Evolutionary conservation across 2,888 invertebrate species (phyloP), one percentile per base, ranked within the genome.

Genomic region (Galerucella nymphaeae): DNA sequence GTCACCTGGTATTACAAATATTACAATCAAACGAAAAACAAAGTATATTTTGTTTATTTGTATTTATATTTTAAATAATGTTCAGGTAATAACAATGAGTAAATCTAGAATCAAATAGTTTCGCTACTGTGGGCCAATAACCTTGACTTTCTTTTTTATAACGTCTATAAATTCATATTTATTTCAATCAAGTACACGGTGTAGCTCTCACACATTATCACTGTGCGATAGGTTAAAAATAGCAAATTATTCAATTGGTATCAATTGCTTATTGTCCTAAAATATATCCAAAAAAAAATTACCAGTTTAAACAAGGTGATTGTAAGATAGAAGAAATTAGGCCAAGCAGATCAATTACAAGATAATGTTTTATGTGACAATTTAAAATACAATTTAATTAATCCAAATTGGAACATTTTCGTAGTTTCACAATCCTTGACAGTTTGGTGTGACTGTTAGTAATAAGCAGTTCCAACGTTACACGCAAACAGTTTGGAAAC

Each of bases 191-290:
- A 16, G 16, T 6, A 18, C 11, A 45, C 48, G 30, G 10, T 18
- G 14, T 18, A 20, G 6, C 8, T 11, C 3, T 14, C 30, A 65
- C 18, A 50, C 20, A 64, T 20, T n/a, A 69, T 75, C 20, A 20
- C 55, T 11, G 18, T n/a, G 6, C n/a, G 18, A n/a, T 42, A 11
- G 13, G 61, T 62, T 62, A 62, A 62, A 62, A 62, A 42, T 62
- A 62, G 38, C 38, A 42, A 62, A 62, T 62, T 42, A 62, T 62
- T 42, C 42, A 62, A 59, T 62, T 62, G 42, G 11, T 16, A 62
- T 41, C 61, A 62, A 62, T 62, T 62, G 42, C 58, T 16, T 13
- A 62, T 41, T 42, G 38, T 30, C 59, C 30, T 38, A 59, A 59
- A 59, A 59, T 59, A 59, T 59, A 16, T 14, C n/a, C 30, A 10